Percentiles rank a stretch among this genome's conserved stretches.
phyloP scores from a whole-genome alignment of 2,797 vertebrate species.

The Acanthiza pusilla region DNA sequence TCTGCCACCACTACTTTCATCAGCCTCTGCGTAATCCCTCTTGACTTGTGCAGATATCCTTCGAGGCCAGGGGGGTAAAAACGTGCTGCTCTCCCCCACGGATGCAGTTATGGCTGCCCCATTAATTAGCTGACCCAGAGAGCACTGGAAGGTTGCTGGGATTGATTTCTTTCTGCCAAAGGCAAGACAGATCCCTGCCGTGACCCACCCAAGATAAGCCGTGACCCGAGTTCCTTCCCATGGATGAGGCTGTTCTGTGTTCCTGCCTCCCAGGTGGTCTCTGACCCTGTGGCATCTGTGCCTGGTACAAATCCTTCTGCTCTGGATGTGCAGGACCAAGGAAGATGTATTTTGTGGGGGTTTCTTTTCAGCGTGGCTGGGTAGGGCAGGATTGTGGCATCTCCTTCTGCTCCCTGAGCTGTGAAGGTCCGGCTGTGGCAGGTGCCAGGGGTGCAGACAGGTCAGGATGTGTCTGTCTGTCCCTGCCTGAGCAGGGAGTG shows the following conservation, averaged over 20 bases:
- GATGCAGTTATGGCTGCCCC: not conserved
- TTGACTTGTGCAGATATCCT: not conserved
- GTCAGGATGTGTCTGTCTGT: not conserved
- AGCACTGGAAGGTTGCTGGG: not conserved
- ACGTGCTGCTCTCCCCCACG: not conserved
- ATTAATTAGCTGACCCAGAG: not conserved
- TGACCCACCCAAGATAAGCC: not conserved
- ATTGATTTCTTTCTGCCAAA: not conserved
- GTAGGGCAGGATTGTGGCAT: not conserved
- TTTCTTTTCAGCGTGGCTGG: not conserved
- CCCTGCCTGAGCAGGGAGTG: not conserved
- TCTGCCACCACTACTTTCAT: not conserved
- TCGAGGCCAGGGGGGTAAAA: not conserved
- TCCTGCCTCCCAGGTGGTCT: not conserved
- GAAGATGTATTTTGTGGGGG: accelerated
- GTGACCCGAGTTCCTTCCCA: not conserved
- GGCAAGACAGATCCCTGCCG: not conserved
- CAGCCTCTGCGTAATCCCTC: not conserved
- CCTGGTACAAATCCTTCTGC: not conserved
- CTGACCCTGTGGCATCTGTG: not conserved
- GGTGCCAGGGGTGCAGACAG: not conserved
- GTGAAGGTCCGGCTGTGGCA: not conserved
- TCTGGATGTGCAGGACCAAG: not conserved
- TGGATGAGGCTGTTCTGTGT: not conserved
- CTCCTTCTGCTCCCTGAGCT: not conserved